phyloP scores from a whole-genome alignment of 2,113 vertebrate species.

The Coptodon rendalli region DNA sequence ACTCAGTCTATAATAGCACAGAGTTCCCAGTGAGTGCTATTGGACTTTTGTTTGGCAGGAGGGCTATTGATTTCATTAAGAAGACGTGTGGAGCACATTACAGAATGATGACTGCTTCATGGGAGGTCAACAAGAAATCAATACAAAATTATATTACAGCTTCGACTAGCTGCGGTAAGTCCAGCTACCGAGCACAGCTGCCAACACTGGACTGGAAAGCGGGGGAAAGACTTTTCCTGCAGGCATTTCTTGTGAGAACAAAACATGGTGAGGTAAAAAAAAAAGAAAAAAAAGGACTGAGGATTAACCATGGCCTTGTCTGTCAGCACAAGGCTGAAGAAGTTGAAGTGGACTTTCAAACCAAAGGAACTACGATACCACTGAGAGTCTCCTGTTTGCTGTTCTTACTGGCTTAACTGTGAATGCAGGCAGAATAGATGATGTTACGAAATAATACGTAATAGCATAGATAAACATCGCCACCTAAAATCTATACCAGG shows the following conservation, averaged over 20 bases:
- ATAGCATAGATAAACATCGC: background rate
- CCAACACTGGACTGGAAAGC: slow-evolving; percentile 32
- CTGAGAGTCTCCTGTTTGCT: background rate
- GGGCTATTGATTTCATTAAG: slow-evolving; percentile 79
- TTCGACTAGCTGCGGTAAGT: slow-evolving; percentile 52
- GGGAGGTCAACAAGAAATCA: slow-evolving; percentile 81
- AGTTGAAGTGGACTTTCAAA: background rate
- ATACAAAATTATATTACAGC: slow-evolving; percentile 77
- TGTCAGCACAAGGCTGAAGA: slow-evolving; percentile 2
- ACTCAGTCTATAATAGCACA: slow-evolving; percentile 40
- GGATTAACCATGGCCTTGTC: slow-evolving; percentile 22
- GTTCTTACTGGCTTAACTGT: background rate
- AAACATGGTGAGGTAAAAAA: background rate
- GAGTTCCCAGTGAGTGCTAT: slow-evolving; percentile 53
- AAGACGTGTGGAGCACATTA: slow-evolving; percentile 74
- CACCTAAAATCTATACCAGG: background rate
- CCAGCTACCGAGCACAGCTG: slow-evolving; percentile 33
- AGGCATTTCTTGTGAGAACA: slow-evolving; percentile 29
- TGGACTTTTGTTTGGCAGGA: slow-evolving; percentile 54
- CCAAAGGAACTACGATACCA: background rate
- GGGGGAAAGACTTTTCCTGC: slow-evolving; percentile 23
- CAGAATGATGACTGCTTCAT: slow-evolving; percentile 78
- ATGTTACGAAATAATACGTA: background rate
- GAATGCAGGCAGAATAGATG: background rate
- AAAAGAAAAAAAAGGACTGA: background rate